These are phyloP conservation scores for Halocynthia aurantium DNA, from an alignment of 23 tunicate genomes.

Conservation along the genomic window DNA sequence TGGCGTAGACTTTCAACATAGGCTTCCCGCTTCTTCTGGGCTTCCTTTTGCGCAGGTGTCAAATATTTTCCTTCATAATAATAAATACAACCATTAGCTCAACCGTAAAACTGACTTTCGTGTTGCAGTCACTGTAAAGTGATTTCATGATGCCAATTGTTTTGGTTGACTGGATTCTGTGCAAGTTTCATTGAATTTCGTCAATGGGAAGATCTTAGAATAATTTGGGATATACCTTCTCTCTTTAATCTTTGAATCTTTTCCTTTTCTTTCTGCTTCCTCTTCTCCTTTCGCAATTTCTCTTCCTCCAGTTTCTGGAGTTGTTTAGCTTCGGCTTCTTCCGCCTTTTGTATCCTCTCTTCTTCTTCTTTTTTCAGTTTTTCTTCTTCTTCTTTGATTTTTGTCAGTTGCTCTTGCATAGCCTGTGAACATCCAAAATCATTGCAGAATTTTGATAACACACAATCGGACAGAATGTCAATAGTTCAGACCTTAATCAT, in stretches of 20 bases:
- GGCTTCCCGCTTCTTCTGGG: slow-evolving; percentile 50
- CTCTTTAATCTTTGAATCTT: slow-evolving; percentile 57
- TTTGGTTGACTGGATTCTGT: too few species aligned
- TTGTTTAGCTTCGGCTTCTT: slow-evolving; percentile 51
- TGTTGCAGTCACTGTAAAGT: background rate
- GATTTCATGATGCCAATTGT: background rate
- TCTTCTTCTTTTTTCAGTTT: slow-evolving; percentile 47
- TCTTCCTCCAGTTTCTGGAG: slow-evolving; percentile 50
- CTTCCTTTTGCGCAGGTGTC: slow-evolving; percentile 70
- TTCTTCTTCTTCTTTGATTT: slow-evolving; percentile 81
- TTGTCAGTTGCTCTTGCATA: slow-evolving; percentile 62
- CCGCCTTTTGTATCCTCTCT: slow-evolving; percentile 64
- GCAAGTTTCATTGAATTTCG: too few species aligned
- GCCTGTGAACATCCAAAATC: slow-evolving; percentile 12
- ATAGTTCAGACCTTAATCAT: slow-evolving; percentile 15
- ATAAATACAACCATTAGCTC: background rate
- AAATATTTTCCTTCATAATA: slow-evolving; percentile 41
- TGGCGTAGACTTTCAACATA: slow-evolving; percentile 41
- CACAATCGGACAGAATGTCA: too few species aligned
- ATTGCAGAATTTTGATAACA: background rate
- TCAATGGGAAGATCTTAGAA: too few species aligned
- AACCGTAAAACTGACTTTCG: slow-evolving; percentile 7
- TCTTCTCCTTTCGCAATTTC: slow-evolving; percentile 57
- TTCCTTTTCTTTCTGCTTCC: slow-evolving; percentile 84
- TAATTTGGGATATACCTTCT: background rate